Evolutionary conservation across 2,113 vertebrate species (phyloP).

Genomic region (Myanophis thanlyinensis): DNA sequence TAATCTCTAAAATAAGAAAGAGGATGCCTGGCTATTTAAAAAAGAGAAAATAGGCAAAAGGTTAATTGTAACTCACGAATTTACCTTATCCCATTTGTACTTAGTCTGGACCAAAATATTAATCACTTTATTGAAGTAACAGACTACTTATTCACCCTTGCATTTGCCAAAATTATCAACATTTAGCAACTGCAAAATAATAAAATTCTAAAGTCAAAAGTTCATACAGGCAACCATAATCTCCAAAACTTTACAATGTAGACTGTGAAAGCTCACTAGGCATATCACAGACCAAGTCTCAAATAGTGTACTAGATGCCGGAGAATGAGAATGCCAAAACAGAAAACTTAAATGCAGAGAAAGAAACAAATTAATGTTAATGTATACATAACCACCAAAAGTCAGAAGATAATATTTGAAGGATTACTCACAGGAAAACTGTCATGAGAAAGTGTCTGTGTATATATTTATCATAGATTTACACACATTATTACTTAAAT

Average conservation of each 20-base stretch:
- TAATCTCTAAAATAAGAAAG: neutral
- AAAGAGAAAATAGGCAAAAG: neutral
- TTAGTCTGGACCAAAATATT: neutral
- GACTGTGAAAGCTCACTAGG: neutral
- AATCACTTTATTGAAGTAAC: neutral
- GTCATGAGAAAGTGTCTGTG: neutral
- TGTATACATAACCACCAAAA: neutral
- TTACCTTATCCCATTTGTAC: neutral
- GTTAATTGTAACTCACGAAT: neutral
- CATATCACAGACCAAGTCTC: neutral
- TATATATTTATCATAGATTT: neutral
- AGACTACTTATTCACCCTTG: neutral
- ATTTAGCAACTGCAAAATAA: neutral
- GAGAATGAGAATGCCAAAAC: neutral
- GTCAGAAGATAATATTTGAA: neutral
- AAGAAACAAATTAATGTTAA: conserved; percentile 1
- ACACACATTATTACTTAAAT: neutral
- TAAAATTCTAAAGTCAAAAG: neutral
- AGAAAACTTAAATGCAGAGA: neutral
- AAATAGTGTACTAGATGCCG: neutral
- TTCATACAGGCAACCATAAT: neutral
- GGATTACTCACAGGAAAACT: neutral
- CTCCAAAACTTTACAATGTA: neutral
- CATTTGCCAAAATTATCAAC: neutral
- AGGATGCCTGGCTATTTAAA: neutral